Evolutionary conservation across 2,797 vertebrate genomes (phyloP).

Genomic region (Coendou prehensilis): DNA sequence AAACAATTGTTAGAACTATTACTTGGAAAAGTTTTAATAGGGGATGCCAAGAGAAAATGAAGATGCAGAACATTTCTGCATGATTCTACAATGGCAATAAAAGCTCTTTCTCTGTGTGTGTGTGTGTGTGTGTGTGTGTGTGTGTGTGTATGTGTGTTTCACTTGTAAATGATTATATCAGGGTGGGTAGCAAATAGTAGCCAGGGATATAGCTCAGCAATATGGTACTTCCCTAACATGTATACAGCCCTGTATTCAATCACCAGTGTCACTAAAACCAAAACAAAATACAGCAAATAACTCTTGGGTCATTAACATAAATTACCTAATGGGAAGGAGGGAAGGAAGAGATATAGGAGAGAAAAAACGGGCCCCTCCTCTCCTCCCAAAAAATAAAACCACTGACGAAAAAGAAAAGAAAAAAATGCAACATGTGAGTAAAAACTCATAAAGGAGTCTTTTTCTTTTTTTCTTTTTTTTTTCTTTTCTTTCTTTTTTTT

Average conservation of each 20-base stretch:
- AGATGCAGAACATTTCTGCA: background rate
- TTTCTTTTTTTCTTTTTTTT: background rate
- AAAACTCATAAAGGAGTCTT: background rate
- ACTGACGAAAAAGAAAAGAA: background rate
- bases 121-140: background rate
- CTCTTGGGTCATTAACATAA: background rate
- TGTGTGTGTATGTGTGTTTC: background rate
- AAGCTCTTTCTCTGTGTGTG: background rate
- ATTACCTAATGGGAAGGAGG: background rate
- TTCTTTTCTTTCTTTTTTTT: background rate
- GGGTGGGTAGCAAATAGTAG: background rate
- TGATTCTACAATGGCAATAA: background rate
- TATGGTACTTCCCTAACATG: background rate
- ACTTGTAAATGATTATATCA: background rate
- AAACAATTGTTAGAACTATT: background rate
- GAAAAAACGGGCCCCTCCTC: background rate
- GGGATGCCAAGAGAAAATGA: background rate
- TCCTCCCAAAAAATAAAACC: background rate
- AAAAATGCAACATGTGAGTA: background rate
- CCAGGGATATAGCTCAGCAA: no score
- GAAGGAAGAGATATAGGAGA: background rate
- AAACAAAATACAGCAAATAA: background rate
- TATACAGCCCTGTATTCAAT: background rate
- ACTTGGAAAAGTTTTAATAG: slow-evolving; percentile 1
- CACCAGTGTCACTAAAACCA: background rate